phyloP scores from a whole-genome alignment of 2,113 vertebrate species.

The Mustela nigripes region DNA sequence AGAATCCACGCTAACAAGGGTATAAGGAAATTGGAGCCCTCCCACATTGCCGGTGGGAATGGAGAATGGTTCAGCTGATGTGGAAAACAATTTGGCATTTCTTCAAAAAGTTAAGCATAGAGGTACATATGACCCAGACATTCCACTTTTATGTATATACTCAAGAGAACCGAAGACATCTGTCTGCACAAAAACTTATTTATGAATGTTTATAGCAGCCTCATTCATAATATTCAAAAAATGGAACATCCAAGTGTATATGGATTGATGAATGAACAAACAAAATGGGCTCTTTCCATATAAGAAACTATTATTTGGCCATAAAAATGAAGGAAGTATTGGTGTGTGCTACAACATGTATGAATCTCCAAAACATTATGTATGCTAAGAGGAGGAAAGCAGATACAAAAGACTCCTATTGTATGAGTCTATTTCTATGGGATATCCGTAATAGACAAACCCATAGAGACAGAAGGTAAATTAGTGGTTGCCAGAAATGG shows the following conservation, averaged over 20 bases:
- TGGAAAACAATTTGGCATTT: background rate
- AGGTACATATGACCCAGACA: background rate
- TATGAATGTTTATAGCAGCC: background rate
- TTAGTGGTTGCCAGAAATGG: background rate
- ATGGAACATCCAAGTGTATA: background rate
- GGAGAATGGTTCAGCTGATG: background rate
- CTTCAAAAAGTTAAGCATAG: slow-evolving; percentile 29
- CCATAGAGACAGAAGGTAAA: background rate
- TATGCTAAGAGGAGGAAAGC: background rate
- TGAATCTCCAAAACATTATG: background rate
- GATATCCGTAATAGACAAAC: background rate
- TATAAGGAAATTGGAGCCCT: background rate
- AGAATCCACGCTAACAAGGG: background rate
- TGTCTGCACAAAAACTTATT: background rate
- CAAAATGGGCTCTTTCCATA: background rate
- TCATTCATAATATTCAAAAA: slow-evolving; percentile 21
- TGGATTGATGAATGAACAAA: background rate
- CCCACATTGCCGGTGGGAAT: background rate
- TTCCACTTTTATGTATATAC: background rate
- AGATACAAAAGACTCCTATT: background rate
- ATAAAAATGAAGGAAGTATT: background rate
- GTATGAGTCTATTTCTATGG: background rate
- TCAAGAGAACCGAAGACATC: background rate
- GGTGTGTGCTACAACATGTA: background rate
- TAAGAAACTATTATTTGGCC: background rate